Percentiles rank a stretch among this genome's conserved stretches.
phyloP scores from a whole-genome alignment of 2,888 invertebrate genomes.

The Brachypterus glaber region DNA sequence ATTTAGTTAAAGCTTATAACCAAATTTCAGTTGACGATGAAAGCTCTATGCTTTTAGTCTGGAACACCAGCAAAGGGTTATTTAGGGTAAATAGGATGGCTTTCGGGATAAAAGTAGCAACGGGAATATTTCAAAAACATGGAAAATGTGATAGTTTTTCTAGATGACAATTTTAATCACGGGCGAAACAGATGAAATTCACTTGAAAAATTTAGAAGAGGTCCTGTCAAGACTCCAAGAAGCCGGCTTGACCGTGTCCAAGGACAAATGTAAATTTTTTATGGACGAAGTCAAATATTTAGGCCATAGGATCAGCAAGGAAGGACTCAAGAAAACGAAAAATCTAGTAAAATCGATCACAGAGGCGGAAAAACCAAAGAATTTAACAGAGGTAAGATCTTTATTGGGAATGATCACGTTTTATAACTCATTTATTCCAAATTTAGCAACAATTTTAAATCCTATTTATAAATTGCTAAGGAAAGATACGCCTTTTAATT shows the following conservation, averaged over 20 bases:
- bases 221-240: slow-evolving; percentile 19
- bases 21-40: not conserved
- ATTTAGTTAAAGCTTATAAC: not conserved
- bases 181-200: slow-evolving; percentile 17
- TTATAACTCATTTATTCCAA: too few relatives aligned
- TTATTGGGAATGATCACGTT: too few relatives aligned
- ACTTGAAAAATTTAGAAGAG: slow-evolving; percentile 16
- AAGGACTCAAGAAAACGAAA: too few relatives aligned
- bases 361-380: too few relatives aligned
- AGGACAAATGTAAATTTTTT: slow-evolving; percentile 28
- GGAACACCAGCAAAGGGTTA: not conserved
- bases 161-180: slow-evolving; percentile 28
- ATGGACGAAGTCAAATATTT: slow-evolving; percentile 22
- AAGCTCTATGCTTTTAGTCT: not conserved
- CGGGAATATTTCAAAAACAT: slow-evolving; percentile 30
- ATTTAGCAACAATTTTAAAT: too few relatives aligned
- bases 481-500: slow-evolving; percentile 1
- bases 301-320: too few relatives aligned
- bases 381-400: too few relatives aligned
- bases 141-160: slow-evolving; percentile 22
- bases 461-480: slow-evolving; percentile 3
- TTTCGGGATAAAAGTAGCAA: slow-evolving; percentile 31
- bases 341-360: too few relatives aligned
- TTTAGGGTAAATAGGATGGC: slow-evolving; percentile 26
- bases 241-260: slow-evolving; percentile 22